phyloP scores from a whole-genome alignment of 2,113 vertebrate species.

The Bungarus multicinctus region DNA sequence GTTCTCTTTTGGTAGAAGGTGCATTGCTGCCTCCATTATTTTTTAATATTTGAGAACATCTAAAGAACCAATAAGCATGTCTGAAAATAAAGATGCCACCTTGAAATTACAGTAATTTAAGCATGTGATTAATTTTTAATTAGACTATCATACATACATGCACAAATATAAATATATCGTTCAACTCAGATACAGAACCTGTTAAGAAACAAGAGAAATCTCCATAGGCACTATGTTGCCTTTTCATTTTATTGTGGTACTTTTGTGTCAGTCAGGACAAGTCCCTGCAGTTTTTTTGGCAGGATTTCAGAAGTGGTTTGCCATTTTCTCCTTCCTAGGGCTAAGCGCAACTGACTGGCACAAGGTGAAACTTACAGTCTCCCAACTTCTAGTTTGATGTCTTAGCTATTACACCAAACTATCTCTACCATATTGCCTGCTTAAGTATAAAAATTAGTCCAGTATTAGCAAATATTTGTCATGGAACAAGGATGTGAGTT shows the following conservation, averaged over 20 bases:
- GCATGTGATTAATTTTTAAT: not conserved
- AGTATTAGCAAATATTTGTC: not conserved
- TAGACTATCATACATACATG: not conserved
- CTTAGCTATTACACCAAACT: not conserved
- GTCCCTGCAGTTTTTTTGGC: not conserved
- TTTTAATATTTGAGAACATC: not conserved
- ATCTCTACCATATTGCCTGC: not conserved
- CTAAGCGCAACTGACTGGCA: not conserved
- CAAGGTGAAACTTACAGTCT: not conserved
- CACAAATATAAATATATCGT: not conserved
- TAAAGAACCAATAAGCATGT: not conserved
- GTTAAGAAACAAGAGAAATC: not conserved
- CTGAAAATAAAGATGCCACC: not conserved
- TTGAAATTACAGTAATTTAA: not conserved
- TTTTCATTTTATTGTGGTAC: not conserved
- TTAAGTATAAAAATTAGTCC: not conserved
- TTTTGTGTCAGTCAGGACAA: not conserved
- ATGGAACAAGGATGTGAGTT: not conserved
- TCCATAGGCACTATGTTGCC: not conserved
- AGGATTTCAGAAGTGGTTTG: not conserved
- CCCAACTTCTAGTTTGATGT: not conserved
- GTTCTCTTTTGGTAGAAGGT: not conserved
- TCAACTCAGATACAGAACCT: not conserved
- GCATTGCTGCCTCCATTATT: not conserved
- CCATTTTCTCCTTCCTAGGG: not conserved